Percentiles rank a stretch among this genome's conserved stretches.
These are phyloP conservation scores for Phylloscopus whistleri DNA, from an alignment of 2,113 vertebrate species.

Conservation along the genomic window DNA sequence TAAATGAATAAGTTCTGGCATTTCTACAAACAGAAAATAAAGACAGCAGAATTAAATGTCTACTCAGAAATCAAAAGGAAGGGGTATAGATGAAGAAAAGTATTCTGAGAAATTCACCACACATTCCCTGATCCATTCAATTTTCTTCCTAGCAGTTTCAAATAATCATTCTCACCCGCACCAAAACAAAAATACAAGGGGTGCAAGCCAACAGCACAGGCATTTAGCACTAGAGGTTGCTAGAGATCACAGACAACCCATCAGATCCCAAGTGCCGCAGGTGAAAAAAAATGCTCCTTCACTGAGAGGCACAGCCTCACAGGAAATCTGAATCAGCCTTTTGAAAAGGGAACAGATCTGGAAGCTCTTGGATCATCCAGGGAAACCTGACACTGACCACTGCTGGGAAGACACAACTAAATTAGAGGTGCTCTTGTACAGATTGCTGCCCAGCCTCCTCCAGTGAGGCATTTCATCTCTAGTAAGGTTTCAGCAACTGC, in stretches of 20 bases:
- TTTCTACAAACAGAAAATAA: neutral
- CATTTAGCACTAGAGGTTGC: conserved; percentile 25
- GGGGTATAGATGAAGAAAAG: neutral
- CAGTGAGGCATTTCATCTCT: neutral
- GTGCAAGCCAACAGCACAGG: neutral
- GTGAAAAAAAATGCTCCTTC: neutral
- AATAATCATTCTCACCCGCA: neutral
- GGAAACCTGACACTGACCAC: neutral
- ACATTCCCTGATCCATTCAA: neutral
- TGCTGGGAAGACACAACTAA: neutral
- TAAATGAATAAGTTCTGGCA: neutral
- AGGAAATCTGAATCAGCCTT: neutral
- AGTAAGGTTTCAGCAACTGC: neutral
- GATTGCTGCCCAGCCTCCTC: neutral
- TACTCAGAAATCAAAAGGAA: neutral
- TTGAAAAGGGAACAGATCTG: neutral
- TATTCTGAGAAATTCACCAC: neutral
- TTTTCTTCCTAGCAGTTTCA: neutral
- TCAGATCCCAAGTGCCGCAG: neutral
- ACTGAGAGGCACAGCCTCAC: neutral
- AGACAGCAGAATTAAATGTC: neutral
- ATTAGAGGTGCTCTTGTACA: neutral
- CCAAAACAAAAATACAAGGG: neutral
- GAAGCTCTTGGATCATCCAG: neutral
- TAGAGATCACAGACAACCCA: neutral